phyloP scores from a whole-genome alignment of 2,888 invertebrate genomes.

The Tetranychus truncatus region DNA sequence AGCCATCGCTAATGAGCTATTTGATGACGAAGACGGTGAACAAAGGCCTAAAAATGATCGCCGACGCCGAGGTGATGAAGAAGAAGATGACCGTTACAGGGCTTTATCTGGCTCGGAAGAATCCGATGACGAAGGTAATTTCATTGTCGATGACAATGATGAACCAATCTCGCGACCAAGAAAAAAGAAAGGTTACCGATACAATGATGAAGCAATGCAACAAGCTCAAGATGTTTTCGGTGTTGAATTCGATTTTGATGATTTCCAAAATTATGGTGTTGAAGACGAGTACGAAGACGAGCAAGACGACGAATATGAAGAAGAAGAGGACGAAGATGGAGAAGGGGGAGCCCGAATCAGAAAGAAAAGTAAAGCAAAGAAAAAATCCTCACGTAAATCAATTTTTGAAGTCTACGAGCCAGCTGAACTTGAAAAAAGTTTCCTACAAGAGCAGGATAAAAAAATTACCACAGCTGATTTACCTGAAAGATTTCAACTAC shows the following conservation, averaged over 20 bases:
- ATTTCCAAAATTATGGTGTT: conserved; percentile 50
- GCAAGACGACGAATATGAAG: conserved; percentile 48
- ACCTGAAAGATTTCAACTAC: conserved; percentile 44
- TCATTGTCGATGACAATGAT: conserved; percentile 91
- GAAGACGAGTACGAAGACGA: conserved; percentile 70
- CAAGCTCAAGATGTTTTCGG: conserved; percentile 98
- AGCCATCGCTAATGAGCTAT: conserved; percentile 70
- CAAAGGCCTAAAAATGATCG: conserved; percentile 49
- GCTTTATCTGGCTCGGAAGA: conserved; percentile 61
- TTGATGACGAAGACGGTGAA: conserved; percentile 44
- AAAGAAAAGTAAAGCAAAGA: conserved; percentile 28
- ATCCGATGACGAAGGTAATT: conserved; percentile 71
- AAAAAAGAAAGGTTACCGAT: conserved; percentile 37
- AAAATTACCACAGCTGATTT: conserved; percentile 44
- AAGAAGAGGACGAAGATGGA: conserved; percentile 26
- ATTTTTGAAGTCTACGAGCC: conserved; percentile 67
- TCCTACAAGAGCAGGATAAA: conserved; percentile 80
- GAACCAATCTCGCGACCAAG: conserved; percentile 47
- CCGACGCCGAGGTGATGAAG: conserved; percentile 24
- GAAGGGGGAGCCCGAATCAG: conserved; percentile 22
- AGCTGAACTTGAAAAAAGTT: conserved; percentile 82
- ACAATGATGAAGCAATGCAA: conserved; percentile 72
- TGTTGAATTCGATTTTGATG: conserved; percentile 55
- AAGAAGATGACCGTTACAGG: conserved; percentile 45
- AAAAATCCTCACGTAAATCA: conserved; percentile 30